Conservation (phyloP, 1,140 invertebrate species). For the Ditylenchus dipsaci region DNA sequence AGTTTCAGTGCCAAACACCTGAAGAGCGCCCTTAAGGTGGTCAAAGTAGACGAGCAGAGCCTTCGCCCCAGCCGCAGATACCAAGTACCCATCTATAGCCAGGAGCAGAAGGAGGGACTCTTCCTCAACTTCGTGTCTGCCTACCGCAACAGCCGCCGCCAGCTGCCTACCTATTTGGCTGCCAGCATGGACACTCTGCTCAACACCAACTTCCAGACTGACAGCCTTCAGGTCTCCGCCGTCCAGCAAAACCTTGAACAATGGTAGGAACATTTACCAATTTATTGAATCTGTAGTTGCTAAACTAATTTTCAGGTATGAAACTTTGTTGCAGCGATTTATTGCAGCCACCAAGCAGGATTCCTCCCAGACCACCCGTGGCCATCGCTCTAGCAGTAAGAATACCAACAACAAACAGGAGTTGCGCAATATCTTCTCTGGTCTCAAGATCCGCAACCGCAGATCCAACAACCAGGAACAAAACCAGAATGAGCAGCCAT, state of each 20-base stretch:
- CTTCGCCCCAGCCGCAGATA: slow-evolving; percentile 25
- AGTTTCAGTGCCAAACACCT: slow-evolving; percentile 30
- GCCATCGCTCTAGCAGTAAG: neutral
- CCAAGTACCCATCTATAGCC: slow-evolving; percentile 37
- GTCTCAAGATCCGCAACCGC: neutral
- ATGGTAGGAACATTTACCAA: slow-evolving; percentile 10
- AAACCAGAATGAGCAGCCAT: slow-evolving; percentile 18
- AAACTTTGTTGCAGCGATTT: too few species aligned
- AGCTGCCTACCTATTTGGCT: slow-evolving; percentile 29
- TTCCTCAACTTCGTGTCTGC: slow-evolving; percentile 32
- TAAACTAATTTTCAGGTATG: too few species aligned
- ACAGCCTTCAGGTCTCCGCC: slow-evolving; percentile 22
- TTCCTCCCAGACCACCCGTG: too few species aligned
- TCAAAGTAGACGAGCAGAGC: slow-evolving; percentile 27
- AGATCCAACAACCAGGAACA: neutral
- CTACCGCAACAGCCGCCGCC: slow-evolving; percentile 21
- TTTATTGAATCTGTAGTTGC: too few species aligned
- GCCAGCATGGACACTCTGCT: slow-evolving; percentile 23
- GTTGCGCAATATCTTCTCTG: neutral
- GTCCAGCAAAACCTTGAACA: slow-evolving; percentile 40
- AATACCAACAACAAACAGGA: neutral
- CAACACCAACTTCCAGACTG: slow-evolving; percentile 26
- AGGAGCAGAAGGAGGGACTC: slow-evolving; percentile 31
- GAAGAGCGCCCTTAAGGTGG: slow-evolving; percentile 36
- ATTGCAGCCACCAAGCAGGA: too few species aligned